These are phyloP conservation scores for Aptenodytes patagonicus DNA, from an alignment of 2,113 vertebrate genomes.

Conservation along the genomic window DNA sequence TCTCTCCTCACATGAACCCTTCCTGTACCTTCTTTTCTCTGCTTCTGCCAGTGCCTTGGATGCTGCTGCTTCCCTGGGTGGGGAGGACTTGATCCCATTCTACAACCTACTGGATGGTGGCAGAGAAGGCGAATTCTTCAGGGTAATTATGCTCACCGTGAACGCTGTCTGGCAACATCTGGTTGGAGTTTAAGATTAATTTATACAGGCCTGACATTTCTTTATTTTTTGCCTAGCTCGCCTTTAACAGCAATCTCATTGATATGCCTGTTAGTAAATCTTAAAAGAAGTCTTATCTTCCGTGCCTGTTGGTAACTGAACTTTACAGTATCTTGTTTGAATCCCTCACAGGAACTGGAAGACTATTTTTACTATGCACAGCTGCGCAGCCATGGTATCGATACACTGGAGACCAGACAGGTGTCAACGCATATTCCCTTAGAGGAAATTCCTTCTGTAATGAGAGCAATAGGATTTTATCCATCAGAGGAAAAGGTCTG, in stretches of 20 bases:
- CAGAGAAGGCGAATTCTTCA: slow-evolving; percentile 84
- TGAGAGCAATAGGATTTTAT: slow-evolving; percentile 90
- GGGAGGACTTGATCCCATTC: slow-evolving; percentile 85
- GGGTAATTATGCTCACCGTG: slow-evolving; percentile 67
- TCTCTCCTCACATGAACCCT: background rate
- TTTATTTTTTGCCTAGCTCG: background rate
- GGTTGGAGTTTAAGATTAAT: background rate
- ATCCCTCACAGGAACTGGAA: slow-evolving; percentile 83
- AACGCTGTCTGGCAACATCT: background rate
- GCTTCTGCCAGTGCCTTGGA: slow-evolving; percentile 80
- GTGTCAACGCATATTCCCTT: slow-evolving; percentile 82
- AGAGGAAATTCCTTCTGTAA: slow-evolving; percentile 84
- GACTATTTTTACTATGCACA: slow-evolving; percentile 93
- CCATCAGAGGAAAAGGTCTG: slow-evolving; percentile 89
- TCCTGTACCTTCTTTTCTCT: background rate
- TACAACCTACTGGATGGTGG: slow-evolving; percentile 87
- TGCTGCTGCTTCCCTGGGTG: slow-evolving; percentile 82
- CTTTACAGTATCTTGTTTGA: background rate
- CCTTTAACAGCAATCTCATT: background rate
- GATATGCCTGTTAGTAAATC: background rate
- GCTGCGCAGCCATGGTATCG: slow-evolving; percentile 77
- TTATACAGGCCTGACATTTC: background rate
- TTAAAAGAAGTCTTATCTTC: background rate
- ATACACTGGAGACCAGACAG: slow-evolving; percentile 78
- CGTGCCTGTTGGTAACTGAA: background rate